Base-by-base conservation (phyloP, 2,113 vertebrate species). In the Tangachromis dhanisi region DNA sequence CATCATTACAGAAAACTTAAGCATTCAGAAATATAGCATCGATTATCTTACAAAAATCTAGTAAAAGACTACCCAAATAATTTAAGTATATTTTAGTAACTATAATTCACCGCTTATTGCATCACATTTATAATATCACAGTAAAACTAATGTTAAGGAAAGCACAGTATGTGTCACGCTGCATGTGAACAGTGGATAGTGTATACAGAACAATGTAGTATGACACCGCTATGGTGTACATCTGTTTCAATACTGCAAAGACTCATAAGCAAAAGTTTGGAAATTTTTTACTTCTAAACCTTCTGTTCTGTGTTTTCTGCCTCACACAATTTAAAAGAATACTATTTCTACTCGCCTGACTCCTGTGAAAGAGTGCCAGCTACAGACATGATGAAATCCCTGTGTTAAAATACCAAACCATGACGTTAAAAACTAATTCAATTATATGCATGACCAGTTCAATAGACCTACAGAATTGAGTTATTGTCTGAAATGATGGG, bases 391-490 rank as follows among this genome's bases (percentile, higher is more conserved):
- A 89, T 89, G 80, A 93, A 95, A 94, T 93, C 93, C 91, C 86
- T 78, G 83, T 91, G 86, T 92, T 89, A 87, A 91, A 95, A 87
- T 92, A 92, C 91, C 71, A 90, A 90, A 91, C 91, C 82, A 83
- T 91, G 86, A 89, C 81, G 21, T 92, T 94, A 84, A 89, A 91
- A 92, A 93, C 92, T 94, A 93, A 94, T 92, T 95, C 92, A 95
- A 95, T 95, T 94, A 93, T 94, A 93, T 93, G 95, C 94, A 94
- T 93, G 91, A 92, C 38, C 89, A 91, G 92, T 95, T 91, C 93
- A 94, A 90, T 88, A 91, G 81, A 93, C 86, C 81, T 89, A 91
- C 92, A 95, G 87, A 94, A 95, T 93, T 93, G 81, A 84, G 86
- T 91, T 94, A 93, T 95, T 96, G 94, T 95, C 89, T 92, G 85